Percentiles rank a stretch among this genome's conserved stretches.
These are phyloP conservation scores for Amiota minor DNA, from an alignment of 2,888 invertebrate species.

Conservation along the genomic window DNA sequence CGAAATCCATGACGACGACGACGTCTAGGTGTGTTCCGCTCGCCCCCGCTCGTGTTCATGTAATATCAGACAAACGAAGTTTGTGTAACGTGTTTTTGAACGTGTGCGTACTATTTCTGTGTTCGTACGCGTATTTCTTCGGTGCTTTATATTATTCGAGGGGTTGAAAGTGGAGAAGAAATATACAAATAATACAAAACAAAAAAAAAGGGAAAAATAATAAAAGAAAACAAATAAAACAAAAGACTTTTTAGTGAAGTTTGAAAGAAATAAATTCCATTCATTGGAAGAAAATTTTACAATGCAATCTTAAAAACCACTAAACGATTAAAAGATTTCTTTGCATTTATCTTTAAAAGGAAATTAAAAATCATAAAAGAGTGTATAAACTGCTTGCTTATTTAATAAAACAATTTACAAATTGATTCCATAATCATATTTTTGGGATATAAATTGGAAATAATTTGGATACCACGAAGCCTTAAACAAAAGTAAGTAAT, in stretches of 20 bases:
- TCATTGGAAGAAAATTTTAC: neutral
- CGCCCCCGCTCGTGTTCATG: constrained; percentile 44
- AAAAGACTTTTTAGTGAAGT: constrained; percentile 21
- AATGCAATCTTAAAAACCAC: neutral
- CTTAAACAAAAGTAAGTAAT: neutral
- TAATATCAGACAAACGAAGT: constrained; percentile 35
- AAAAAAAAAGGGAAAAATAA: neutral
- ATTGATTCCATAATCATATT: no score
- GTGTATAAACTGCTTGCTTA: neutral
- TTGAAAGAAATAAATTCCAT: neutral
- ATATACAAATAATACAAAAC: neutral
- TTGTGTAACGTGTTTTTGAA: constrained; percentile 34
- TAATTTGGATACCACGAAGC: no score
- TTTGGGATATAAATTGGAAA: no score
- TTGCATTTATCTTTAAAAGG: no score
- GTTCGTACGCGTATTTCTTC: constrained; percentile 41
- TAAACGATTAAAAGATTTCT: neutral
- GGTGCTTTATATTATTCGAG: constrained; percentile 10
- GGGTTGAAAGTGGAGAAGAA: neutral
- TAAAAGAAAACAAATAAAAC: constrained; percentile 9
- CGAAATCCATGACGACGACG: constrained; percentile 16
- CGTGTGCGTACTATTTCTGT: constrained; percentile 20
- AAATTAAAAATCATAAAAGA: no score
- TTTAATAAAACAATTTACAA: neutral
- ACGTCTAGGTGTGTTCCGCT: constrained; percentile 22